A percentile compares a stretch with the other conserved stretches of the same genome.
These are phyloP conservation scores for Drosophila micromelanica DNA, from an alignment of 1,140 invertebrate genomes.

Conservation along the genomic window DNA sequence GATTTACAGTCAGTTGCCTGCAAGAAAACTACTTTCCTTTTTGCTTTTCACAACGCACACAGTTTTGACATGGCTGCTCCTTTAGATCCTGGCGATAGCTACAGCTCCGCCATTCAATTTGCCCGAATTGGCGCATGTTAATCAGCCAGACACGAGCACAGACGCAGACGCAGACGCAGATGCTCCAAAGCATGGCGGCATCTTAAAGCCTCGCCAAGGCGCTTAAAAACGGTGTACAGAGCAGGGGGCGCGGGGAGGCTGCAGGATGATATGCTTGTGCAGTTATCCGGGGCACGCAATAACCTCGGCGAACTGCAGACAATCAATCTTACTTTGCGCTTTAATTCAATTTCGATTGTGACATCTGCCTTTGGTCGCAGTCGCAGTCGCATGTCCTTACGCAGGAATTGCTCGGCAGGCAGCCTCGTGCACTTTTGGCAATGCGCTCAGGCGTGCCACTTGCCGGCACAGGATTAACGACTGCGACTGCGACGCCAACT, in stretches of 20 bases:
- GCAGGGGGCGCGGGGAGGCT: background rate
- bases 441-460: constrained; percentile 79
- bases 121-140: constrained; percentile 77
- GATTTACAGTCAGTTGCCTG: too few relatives aligned
- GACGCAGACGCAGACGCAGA: constrained; percentile 10
- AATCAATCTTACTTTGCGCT: constrained; percentile 83
- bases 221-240: constrained; percentile 16
- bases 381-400: constrained; percentile 36
- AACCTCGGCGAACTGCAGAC: constrained; percentile 79
- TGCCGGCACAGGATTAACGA: constrained; percentile 73
- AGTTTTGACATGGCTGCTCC: constrained; percentile 49
- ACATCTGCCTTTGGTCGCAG: constrained; percentile 77
- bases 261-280: constrained; percentile 4
- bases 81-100: constrained; percentile 51
- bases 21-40: too few relatives aligned
- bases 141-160: constrained; percentile 48
- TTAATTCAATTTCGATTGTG: constrained; percentile 83
- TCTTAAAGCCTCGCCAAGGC: constrained; percentile 58
- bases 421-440: constrained; percentile 71
- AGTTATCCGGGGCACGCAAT: constrained; percentile 67
- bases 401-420: constrained; percentile 52
- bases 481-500: constrained; percentile 38
- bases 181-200: constrained; percentile 22
- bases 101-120: constrained; percentile 64
- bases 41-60: constrained; percentile 31